Conservation (phyloP, 2,888 invertebrate species). For the Eumerus sabulonum region DNA sequence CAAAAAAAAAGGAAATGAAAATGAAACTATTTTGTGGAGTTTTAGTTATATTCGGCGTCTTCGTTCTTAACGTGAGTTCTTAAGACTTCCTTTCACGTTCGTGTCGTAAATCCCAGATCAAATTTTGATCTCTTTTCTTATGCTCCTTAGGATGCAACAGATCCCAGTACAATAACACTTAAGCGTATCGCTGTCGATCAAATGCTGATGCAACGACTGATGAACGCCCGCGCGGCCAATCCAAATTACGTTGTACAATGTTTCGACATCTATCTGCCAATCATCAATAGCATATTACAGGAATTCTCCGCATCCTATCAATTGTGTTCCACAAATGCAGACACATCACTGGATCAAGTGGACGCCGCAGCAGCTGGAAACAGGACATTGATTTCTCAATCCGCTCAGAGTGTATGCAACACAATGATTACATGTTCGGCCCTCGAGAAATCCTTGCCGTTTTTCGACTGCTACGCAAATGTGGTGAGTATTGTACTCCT, state of each 20-base stretch:
- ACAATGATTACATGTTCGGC: neutral
- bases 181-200: neutral
- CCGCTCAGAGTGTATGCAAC: neutral
- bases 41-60: neutral
- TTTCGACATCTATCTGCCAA: neutral
- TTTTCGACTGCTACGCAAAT: neutral
- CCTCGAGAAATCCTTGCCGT: neutral
- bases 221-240: neutral
- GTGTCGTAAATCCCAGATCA: neutral
- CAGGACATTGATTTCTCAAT: neutral
- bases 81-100: neutral
- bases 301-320: neutral
- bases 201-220: neutral
- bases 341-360: neutral
- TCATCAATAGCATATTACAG: neutral
- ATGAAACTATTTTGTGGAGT: neutral
- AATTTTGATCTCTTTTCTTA: neutral
- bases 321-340: neutral
- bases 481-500: neutral
- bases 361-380: neutral
- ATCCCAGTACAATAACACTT: neutral
- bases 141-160: no score
- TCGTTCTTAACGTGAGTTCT: neutral
- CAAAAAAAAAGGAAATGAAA: no score
- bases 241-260: neutral